A percentile compares a stretch with the other conserved stretches of the same genome.
phyloP scores from a whole-genome alignment of 2,888 invertebrate species.

The Lycocerus yunnanus region DNA sequence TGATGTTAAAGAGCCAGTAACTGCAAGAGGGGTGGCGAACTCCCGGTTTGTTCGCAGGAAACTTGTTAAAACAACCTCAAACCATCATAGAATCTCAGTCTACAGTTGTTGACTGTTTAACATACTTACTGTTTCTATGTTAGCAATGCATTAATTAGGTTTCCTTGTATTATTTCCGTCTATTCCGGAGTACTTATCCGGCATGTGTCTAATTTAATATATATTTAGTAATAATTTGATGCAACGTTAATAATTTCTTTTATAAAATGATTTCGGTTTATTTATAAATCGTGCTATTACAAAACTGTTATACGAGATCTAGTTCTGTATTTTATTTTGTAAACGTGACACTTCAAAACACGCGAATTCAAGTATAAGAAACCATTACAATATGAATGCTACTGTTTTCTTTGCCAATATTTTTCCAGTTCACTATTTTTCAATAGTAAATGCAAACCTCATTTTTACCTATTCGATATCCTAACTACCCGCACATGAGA shows the following conservation, averaged over 20 bases:
- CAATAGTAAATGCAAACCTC: no score
- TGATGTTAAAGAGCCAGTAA: conserved; percentile 57
- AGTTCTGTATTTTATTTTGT: no score
- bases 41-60: conserved; percentile 37
- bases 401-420: no score
- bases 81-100: conserved; percentile 33
- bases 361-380: no score
- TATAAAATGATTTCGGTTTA: background rate
- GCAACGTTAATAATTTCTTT: background rate
- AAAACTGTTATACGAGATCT: no score
- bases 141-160: conserved; percentile 35
- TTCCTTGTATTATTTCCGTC: conserved; percentile 33
- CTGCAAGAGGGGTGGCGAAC: conserved; percentile 29
- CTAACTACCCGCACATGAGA: no score
- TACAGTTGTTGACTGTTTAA: conserved; percentile 34
- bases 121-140: conserved; percentile 31
- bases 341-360: no score
- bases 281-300: no score
- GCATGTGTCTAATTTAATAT: background rate
- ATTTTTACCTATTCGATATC: no score
- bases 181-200: conserved; percentile 9
- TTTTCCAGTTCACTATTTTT: no score
- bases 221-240: background rate
- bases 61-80: conserved; percentile 41
- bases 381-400: no score